Evolutionary conservation across 2,888 invertebrate genomes (phyloP), one percentile per base, ranked within the genome.

Genomic region (Liodrosophila aerea): DNA sequence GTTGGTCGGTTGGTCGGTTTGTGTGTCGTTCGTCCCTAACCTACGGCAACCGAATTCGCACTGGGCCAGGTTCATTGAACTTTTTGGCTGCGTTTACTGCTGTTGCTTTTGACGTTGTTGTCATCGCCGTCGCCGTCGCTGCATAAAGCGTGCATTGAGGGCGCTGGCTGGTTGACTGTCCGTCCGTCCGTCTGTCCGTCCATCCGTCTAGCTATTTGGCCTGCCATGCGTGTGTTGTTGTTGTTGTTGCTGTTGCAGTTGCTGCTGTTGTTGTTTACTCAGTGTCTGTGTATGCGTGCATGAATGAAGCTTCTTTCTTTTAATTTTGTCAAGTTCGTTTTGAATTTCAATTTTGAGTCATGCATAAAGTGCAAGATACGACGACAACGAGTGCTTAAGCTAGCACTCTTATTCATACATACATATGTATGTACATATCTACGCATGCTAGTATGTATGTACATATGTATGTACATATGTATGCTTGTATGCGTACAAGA

Each of bases 221-320:
- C 66, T 61, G 73, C 49, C 76, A 80, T 78, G 78, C 78, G 78
- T 84, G 68, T 84, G 66, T 77, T 57, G 65, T 16, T 73, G 67
- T 50, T 64, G 59, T 34, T 53, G 41, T 8, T 47, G 52, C 9
- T 65, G 37, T 45, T 53, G 64, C 31, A 56, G 56, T 39, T 53
- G 52, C 36, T 64, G n/a, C n/a, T n/a, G n/a, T n/a, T 37, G 44
- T 56, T 64, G 69, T 67, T 60, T 74, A 44, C 62, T 41, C 53
- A 64, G 44, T 58, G 68, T 64, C 66, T 76, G 63, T 82, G 70
- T 76, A 57, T 66, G 85, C 68, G 84, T 80, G 84, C 68, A 82
- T 82, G 86, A 82, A 82, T 82, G 86, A 85, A 85, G 86, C 86
- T 82, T 82, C 86, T 82, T 82, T 82, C 81, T 82, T 82, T 85